Conservation (phyloP, 2,888 invertebrate species). For the Thera britannica region DNA sequence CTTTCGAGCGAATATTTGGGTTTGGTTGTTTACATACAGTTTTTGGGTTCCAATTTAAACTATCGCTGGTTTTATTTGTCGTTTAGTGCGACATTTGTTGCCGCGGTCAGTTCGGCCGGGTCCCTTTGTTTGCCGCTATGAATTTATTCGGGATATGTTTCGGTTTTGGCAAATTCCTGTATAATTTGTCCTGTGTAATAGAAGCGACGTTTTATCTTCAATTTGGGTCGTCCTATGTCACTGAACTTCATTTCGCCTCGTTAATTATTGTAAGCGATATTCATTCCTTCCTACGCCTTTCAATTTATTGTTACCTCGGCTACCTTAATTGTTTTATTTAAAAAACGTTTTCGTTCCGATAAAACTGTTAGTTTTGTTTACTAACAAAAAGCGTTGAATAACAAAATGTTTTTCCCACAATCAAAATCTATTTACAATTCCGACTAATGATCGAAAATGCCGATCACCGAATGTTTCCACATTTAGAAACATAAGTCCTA, state of each 20-base stretch:
- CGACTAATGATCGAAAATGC: conserved; percentile 34
- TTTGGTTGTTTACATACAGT: conserved; percentile 78
- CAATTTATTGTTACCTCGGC: conserved; percentile 39
- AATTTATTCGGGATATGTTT: conserved; percentile 66
- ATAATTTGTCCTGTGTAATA: conserved; percentile 73
- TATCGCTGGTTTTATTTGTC: conserved; percentile 81
- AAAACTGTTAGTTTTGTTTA: not conserved
- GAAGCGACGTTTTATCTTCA: conserved; percentile 74
- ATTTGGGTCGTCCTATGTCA: conserved; percentile 69
- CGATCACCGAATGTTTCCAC: conserved; percentile 54
- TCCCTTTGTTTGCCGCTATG: conserved; percentile 72
- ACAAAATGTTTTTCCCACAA: conserved; percentile 14
- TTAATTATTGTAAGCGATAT: conserved; percentile 67
- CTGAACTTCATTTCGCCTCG: conserved; percentile 61
- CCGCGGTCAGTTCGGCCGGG: conserved; percentile 60
- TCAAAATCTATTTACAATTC: conserved; percentile 26
- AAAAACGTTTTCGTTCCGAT: not conserved
- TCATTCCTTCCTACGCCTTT: conserved; percentile 44
- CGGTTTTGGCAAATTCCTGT: conserved; percentile 64
- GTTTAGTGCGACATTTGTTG: conserved; percentile 79
- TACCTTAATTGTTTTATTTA: conserved; percentile 32
- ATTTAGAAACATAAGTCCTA: conserved; percentile 58
- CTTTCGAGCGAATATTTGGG: conserved; percentile 67
- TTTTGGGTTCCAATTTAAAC: conserved; percentile 81
- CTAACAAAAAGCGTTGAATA: conserved; percentile 4